Base-by-base conservation (phyloP, 2,113 vertebrate genomes). In the Carassius carassius region DNA sequence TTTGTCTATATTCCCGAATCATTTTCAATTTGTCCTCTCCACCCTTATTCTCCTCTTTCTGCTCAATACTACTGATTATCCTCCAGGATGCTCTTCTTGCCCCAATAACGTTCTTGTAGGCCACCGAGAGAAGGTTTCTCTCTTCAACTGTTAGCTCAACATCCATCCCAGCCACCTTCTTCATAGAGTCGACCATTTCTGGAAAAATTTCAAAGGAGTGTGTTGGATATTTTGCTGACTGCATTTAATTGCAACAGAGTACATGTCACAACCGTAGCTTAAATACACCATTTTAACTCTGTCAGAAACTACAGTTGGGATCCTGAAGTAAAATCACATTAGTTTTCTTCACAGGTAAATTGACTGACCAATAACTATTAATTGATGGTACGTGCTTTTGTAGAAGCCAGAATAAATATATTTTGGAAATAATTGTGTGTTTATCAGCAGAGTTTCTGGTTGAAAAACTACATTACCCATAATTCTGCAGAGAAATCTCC, bases 111-210 rank as follows among this genome's bases (percentile, higher is more conserved):
- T 98, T 99, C 95, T 99, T 99, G 93, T 99, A 99, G 21, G 97
- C 97, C 92, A 99, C 98, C 60, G 98, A 99, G 90, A 99, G 95
- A 80, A 99, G 95, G 91, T 99, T 99, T 93, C 98, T 95, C 93
- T 99, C 98, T 93, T 99, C 98, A 87, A 98, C 97, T 90, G 98
- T 98, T 92, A 99, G 94, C 88, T 99, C 98, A 90, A 97, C 96
- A 41, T 99, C 95, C 97, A 98, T 97, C 44, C 96, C 95, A 62
- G 98, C 97, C 89, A 99, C 97, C 23, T 96, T 97, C 94, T 99
- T 99, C 98, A 99, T 99, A 51, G 95, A 98, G 90, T 95, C 96
- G 90, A 99, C 98, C 98, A 99, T 99, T 96, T 99, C 98, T 99
- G 84, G 56, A 75, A 67, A 60, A 77, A 35, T 21, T 21, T 1